Evolutionary conservation across 2,888 invertebrate species (phyloP).

Genomic region (Sarcophaga carnaria): DNA sequence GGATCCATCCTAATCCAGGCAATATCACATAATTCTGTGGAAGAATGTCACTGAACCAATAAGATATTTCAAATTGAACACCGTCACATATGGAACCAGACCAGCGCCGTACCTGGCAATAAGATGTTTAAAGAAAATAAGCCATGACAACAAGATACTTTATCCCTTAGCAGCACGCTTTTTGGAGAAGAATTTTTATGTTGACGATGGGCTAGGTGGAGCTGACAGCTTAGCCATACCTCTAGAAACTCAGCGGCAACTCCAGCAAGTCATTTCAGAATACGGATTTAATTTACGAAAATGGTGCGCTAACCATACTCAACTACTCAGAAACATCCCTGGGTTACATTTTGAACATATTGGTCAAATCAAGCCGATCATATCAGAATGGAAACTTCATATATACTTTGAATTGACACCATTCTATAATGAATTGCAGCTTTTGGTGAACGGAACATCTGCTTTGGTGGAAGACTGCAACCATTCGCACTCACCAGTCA

Average conservation of each 20-base stretch:
- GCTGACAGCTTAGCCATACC: too few species aligned
- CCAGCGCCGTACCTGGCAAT: neutral
- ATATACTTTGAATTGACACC: neutral
- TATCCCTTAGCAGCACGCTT: too few species aligned
- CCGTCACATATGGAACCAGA: too few species aligned
- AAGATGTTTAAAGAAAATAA: neutral
- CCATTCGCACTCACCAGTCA: neutral
- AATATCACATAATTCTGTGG: constrained; percentile 1
- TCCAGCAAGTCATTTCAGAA: neutral
- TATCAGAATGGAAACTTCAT: neutral
- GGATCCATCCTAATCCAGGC: too few species aligned
- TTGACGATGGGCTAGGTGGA: too few species aligned
- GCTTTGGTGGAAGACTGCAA: neutral
- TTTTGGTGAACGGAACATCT: too few species aligned
- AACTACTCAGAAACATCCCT: neutral
- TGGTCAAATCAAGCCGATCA: neutral
- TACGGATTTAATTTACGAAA: constrained; percentile 26
- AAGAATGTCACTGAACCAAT: neutral
- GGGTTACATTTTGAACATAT: too few species aligned
- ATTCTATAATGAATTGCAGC: too few species aligned
- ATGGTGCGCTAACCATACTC: constrained; percentile 8
- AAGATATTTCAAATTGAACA: neutral
- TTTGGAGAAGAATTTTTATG: too few species aligned
- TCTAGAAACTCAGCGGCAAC: too few species aligned
- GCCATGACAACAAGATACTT: too few species aligned